Evolutionary conservation across 2,888 invertebrate genomes (phyloP).

Genomic region (Junonia oenone): DNA sequence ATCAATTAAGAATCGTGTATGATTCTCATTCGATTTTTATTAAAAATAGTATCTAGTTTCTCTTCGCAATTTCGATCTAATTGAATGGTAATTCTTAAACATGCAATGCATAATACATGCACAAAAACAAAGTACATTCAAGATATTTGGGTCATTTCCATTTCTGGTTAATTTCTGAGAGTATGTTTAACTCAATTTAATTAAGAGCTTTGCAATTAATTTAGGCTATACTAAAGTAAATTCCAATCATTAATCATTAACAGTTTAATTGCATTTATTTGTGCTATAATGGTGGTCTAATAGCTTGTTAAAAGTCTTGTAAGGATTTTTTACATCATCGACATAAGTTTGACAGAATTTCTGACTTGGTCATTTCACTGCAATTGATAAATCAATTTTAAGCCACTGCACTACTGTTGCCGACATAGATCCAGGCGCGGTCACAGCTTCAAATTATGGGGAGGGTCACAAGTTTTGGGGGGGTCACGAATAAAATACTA

Average conservation of each 20-base stretch:
- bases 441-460: no score
- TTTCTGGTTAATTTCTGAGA: slow-evolving; percentile 18
- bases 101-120: no score
- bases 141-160: slow-evolving; percentile 23
- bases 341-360: neutral
- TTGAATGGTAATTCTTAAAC: slow-evolving; percentile 2
- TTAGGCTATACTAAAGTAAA: slow-evolving; percentile 30
- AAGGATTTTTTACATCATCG: neutral
- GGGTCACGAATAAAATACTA: no score
- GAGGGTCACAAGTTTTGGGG: no score
- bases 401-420: no score
- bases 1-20: neutral
- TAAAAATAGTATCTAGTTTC: neutral
- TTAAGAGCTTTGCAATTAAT: slow-evolving; percentile 23
- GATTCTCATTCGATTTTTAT: no score
- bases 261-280: slow-evolving; percentile 16
- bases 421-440: no score
- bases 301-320: neutral
- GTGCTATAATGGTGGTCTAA: slow-evolving; percentile 6
- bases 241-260: slow-evolving; percentile 12
- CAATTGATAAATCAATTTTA: slow-evolving; percentile 9
- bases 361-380: neutral
- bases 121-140: neutral
- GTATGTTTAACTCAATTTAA: slow-evolving; percentile 14
- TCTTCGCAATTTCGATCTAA: neutral